Evolutionary conservation across 1,140 invertebrate species (phyloP).

Genomic region (Drosophila truncata): DNA sequence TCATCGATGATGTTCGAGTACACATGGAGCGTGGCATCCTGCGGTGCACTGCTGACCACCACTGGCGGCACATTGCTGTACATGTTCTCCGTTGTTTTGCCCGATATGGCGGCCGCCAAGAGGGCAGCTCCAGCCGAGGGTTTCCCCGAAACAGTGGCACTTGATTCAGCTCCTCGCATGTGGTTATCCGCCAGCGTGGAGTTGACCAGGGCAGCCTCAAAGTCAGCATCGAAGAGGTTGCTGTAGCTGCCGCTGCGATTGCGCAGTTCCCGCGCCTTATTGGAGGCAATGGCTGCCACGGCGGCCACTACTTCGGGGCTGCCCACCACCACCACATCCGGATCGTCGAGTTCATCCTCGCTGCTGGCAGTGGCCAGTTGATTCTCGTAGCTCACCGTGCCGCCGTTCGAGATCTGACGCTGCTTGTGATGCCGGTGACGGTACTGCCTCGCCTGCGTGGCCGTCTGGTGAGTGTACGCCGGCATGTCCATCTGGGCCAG

Average conservation of each 20-base stretch:
- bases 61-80: slow-evolving; percentile 80
- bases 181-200: slow-evolving; percentile 40
- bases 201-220: slow-evolving; percentile 60
- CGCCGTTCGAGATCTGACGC: slow-evolving; percentile 56
- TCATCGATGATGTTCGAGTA: slow-evolving; percentile 84
- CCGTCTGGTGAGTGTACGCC: slow-evolving; percentile 66
- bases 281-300: slow-evolving; percentile 74
- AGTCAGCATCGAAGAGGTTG: slow-evolving; percentile 81
- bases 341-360: slow-evolving; percentile 73
- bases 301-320: slow-evolving; percentile 78
- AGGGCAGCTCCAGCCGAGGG: slow-evolving; percentile 60
- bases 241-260: slow-evolving; percentile 84
- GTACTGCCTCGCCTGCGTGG: slow-evolving; percentile 69
- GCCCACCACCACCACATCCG: slow-evolving; percentile 73
- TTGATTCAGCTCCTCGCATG: neutral
- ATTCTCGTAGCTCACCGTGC: slow-evolving; percentile 69
- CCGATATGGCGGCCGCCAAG: slow-evolving; percentile 60
- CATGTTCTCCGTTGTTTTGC: slow-evolving; percentile 78
- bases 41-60: slow-evolving; percentile 9
- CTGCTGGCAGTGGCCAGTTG: slow-evolving; percentile 68
- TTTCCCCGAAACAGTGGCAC: slow-evolving; percentile 18
- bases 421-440: slow-evolving; percentile 78
- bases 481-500: slow-evolving; percentile 86
- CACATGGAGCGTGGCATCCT: slow-evolving; percentile 71
- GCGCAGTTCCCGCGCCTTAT: slow-evolving; percentile 69